Evolutionary conservation across 2,888 invertebrate species (phyloP), one percentile per base, ranked within the genome.

Genomic region (Diarsia brunnea): DNA sequence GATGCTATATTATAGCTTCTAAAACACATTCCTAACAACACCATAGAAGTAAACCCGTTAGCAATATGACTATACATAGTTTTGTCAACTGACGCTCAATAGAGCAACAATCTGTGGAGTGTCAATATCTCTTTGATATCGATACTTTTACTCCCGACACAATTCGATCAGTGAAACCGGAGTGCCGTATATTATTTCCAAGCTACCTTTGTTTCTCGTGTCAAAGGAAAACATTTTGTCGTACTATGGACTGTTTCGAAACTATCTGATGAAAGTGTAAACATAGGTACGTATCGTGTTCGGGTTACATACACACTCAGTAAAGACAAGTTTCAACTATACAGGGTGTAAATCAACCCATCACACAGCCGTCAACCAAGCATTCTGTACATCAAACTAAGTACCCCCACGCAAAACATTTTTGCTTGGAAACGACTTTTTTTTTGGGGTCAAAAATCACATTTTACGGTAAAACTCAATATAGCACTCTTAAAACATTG

Each of bases 151-250:
- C 45, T 45, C 27, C 19, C 38, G 19, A 65, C n/a, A 81, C 63
- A 82, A 76, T 82, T 53, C 76, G 64, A 82, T 69, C 82, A 43
- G 68, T 68, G 79, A 76, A 60, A 65, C 31, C 76, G 2, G 38
- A 82, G 55, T 55, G 31, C 24, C 49, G 14, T 45, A 61, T 2
- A 75, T 68, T 58, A n/a, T 75, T 81, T 31, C 51, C 43, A 53
- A 55, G 43, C 14, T 45, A 75, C 45, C 27, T 43, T 64, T 82
- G 24, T 76, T 76, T 53, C 38, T 68, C 14, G 8, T 21, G 8
- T 76, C 27, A 73, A 73, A 63, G 27, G 12, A 68, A 53, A 81
- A 21, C 16, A 38, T 63, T 38, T 31, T 67, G 24, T 31, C 16
- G 24, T 31, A n/a, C 27, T 45, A 58, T 70, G 66, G 24, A 19